Evolutionary conservation across 2,797 vertebrate genomes (phyloP), one percentile per base, ranked within the genome.

Genomic region (Chaetodon trifasciatus): DNA sequence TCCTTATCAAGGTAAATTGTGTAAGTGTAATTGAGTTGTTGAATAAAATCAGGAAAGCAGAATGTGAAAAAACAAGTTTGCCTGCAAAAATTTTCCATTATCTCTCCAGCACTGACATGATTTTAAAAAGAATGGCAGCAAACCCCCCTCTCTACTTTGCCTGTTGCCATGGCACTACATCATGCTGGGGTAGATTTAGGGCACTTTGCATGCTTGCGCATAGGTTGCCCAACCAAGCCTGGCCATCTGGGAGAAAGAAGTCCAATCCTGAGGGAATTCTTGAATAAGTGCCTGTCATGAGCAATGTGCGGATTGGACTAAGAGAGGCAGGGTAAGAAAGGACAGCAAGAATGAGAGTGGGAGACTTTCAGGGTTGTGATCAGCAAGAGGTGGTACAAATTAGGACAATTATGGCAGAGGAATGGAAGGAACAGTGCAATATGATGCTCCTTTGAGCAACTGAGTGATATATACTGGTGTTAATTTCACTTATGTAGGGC

Each of bases 261-360:
- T 85, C 74, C 82, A 82, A 89, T 93, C 88, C 91, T 74, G 78
- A 70, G 89, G 87, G 89, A 81, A 86, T 91, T 93, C 87, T 92
- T 93, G 92, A 92, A 92, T 91, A 93, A 92, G 85, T 83, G 85
- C 71, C 78, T 82, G 84, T 92, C 90, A 94, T 93, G 85, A 91
- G 90, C 81, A 81, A 69, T 76, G 82, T 87, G 89, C 81, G 47
- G 93, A 95, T 90, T 89, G 81, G 81, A 70, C 81, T 28, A 79
- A 77, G 21, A 80, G 55, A 75, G 49, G 64, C 21, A 82, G 3
- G 57, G 77, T 6, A 53, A 74, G 60, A 81, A n/a, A 58, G 55
- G 70, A 69, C 60, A 70, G 40, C 42, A 46, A 67, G 32, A 81
- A 71, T 73, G 72, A 85, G 74, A 74, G 70, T 76, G 75, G 62